Evolutionary conservation across 2,113 vertebrate genomes (phyloP).

Genomic region (Alectura lathami): DNA sequence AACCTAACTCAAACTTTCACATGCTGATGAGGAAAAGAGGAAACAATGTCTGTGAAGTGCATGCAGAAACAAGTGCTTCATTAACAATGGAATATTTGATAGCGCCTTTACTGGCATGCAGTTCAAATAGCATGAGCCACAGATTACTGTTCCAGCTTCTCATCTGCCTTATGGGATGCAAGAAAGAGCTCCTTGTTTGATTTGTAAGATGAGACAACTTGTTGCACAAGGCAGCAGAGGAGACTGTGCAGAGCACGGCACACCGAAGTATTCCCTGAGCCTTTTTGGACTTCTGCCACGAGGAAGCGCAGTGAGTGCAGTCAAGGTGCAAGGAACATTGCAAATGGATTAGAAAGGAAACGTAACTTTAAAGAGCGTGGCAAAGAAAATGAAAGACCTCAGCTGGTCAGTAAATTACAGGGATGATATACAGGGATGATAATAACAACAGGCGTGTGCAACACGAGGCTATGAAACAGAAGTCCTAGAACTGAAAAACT

Average conservation of each 20-base stretch:
- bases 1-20: background rate
- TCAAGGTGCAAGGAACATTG: background rate
- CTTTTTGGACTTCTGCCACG: conserved; percentile 5
- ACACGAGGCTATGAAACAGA: background rate
- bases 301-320: background rate
- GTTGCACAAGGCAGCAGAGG: conserved; percentile 7
- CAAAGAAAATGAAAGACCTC: background rate
- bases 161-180: conserved; percentile 3
- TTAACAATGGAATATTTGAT: conserved; percentile 1
- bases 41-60: background rate
- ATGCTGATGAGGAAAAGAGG: conserved; percentile 46
- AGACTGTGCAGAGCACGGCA: background rate
- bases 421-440: background rate
- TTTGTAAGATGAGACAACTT: conserved; percentile 12
- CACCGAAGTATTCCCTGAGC: background rate
- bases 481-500: background rate
- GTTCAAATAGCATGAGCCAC: background rate
- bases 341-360: background rate
- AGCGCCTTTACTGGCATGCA: conserved; percentile 18
- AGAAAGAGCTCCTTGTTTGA: conserved; percentile 47
- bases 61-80: background rate
- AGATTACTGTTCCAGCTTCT: background rate
- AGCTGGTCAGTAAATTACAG: background rate
- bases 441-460: background rate
- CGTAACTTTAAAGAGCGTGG: background rate